Evolutionary conservation across 2,888 invertebrate genomes (phyloP), one percentile per base, ranked within the genome.

Genomic region (Callyntrura guangdongensis): DNA sequence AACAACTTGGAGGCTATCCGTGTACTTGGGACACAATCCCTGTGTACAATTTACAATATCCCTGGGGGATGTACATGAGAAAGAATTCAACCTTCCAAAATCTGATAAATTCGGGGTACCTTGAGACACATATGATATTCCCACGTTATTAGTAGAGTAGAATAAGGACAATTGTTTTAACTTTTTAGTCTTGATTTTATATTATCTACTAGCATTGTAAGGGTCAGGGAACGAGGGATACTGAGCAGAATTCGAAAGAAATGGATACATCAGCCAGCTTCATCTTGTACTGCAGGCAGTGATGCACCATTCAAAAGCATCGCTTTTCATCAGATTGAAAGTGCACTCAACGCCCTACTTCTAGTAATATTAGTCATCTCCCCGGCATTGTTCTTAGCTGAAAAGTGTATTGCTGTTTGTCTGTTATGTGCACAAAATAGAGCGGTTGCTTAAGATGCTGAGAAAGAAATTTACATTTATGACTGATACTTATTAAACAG

Each of bases 61-160:
- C 92, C 11, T 93, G 92, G 93, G 61, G 83, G 1, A 91, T 93
- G 91, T 92, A 79, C 81, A 85, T 91, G 86, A 69, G 82, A 61
- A 92, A 91, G 56, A 84, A 85, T 25, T 83, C 91, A n/a, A n/a
- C 79, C 12, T 92, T 85, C 27, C 84, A 77, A 22, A 25, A 45
- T 11, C 36, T 77, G 20, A 86, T 93, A 5, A 93, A 93, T 91
- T 72, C 61, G 20, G 92, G 91, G 93, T 92, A 84, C 74, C 47
- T 49, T 45, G 59, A 67, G 69, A 86, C 17, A 36, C 67, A 14
- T n/a, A n/a, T 67, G 67, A 14, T 36, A 12, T 64, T 64, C 25
- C 11, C 20, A n/a, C n/a, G n/a, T n/a, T n/a, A n/a, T n/a, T n/a
- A n/a, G n/a, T n/a, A n/a, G n/a, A n/a, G n/a, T n/a, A n/a, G n/a